A percentile compares a stretch with the other conserved stretches of the same genome.
These are phyloP conservation scores for Lordiphosa collinella DNA, from an alignment of 1,140 invertebrate species.

Conservation along the genomic window DNA sequence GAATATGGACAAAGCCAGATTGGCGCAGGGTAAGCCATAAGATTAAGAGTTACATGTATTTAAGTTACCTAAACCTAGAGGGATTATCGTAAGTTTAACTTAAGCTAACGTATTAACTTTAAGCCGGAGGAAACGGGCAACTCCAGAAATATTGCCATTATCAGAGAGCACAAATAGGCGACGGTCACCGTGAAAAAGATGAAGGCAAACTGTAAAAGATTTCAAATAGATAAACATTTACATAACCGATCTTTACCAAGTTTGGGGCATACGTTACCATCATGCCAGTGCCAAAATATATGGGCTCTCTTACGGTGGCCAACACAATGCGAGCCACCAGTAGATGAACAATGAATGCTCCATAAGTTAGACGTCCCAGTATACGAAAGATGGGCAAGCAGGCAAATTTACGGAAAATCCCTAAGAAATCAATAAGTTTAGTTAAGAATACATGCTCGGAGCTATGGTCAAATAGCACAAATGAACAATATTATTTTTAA, in stretches of 20 bases:
- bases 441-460: too few species aligned
- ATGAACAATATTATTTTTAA: too few species aligned
- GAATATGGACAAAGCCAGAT: conserved; percentile 35
- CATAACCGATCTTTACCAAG: neutral
- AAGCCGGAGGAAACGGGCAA: conserved; percentile 79
- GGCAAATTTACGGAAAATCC: conserved; percentile 65
- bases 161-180: conserved; percentile 66
- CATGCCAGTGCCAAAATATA: conserved; percentile 64
- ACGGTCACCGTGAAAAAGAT: conserved; percentile 63
- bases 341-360: conserved; percentile 69
- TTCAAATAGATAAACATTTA: neutral
- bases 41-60: conserved; percentile 10
- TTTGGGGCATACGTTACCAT: conserved; percentile 39
- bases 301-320: conserved; percentile 64
- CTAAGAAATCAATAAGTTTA: conserved; percentile 24
- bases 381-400: conserved; percentile 69
- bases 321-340: conserved; percentile 56
- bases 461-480: too few species aligned
- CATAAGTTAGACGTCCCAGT: conserved; percentile 71
- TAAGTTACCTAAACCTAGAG: conserved; percentile 42
- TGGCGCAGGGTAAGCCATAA: conserved; percentile 42
- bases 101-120: conserved; percentile 81
- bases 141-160: conserved; percentile 78
- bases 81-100: neutral
- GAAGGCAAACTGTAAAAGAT: conserved; percentile 52